These are phyloP conservation scores for Bradypodion pumilum DNA, from an alignment of 2,797 vertebrate species.

Conservation along the genomic window DNA sequence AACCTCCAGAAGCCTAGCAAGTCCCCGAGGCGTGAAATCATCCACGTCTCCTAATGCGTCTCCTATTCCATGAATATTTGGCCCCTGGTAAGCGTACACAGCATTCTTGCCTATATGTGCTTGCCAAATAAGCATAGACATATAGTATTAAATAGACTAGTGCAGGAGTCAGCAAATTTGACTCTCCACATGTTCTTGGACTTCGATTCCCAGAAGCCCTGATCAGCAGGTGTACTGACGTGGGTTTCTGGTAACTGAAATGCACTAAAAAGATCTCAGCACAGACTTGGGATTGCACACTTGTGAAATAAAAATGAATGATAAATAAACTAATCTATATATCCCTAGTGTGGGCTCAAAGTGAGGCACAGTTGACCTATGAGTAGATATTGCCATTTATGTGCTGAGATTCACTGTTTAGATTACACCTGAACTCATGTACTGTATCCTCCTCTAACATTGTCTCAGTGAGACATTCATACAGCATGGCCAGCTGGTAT, in stretches of 20 bases:
- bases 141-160: neutral
- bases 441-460: neutral
- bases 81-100: no score
- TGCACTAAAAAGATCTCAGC: neutral
- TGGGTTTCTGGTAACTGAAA: no score
- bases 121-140: no score
- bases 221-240: no score
- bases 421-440: neutral
- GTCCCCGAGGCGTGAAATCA: no score
- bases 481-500: neutral
- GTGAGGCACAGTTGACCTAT: neutral
- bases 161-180: no score
- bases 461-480: constrained; percentile 4
- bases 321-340: neutral
- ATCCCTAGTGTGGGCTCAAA: neutral
- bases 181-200: no score
- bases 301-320: neutral
- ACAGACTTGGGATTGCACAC: neutral
- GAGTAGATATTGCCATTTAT: neutral
- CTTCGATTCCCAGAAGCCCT: no score
- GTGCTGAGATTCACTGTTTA: neutral
- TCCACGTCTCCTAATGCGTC: no score
- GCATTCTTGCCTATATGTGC: no score
- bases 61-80: no score
- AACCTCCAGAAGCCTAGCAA: no score